Percentiles rank a stretch among this genome's conserved stretches.
Evolutionary conservation across 2,888 invertebrate species (phyloP).

Genomic region (Drosophila meridiana): DNA sequence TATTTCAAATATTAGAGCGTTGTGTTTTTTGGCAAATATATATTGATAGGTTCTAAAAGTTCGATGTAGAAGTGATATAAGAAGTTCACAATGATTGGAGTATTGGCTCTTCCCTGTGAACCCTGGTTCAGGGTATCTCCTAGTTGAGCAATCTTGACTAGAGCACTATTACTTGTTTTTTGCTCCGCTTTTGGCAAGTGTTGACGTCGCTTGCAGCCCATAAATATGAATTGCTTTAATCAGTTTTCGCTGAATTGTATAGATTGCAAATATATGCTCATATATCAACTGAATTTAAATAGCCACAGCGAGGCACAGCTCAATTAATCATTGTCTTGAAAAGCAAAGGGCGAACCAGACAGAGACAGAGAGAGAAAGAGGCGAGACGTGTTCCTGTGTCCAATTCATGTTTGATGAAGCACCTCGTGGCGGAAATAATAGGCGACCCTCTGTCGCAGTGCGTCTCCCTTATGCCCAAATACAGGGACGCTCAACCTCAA

Average conservation of each 20-base stretch:
- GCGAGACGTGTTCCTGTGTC: constrained; percentile 7
- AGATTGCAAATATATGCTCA: constrained; percentile 16
- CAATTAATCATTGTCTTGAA: constrained; percentile 75
- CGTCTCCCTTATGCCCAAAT: constrained; percentile 22
- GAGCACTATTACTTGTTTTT: too few species aligned
- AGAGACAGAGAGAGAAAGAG: neutral
- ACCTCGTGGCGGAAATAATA: constrained; percentile 58
- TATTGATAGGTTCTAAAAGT: too few species aligned
- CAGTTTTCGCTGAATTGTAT: constrained; percentile 54
- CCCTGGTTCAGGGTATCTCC: too few species aligned
- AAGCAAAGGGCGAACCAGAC: constrained; percentile 13
- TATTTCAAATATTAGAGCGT: too few species aligned
- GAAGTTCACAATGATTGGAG: too few species aligned
- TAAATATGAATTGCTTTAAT: constrained; percentile 68
- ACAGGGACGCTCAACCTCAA: constrained; percentile 20
- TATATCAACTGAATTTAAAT: constrained; percentile 57
- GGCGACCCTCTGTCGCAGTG: constrained; percentile 41
- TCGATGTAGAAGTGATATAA: too few species aligned
- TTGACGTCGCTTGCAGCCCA: constrained; percentile 54
- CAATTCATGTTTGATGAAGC: constrained; percentile 76
- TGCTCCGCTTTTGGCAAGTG: constrained; percentile 36
- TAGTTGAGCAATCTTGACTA: too few species aligned
- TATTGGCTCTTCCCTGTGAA: too few species aligned
- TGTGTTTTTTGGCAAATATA: too few species aligned
- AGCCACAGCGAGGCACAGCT: constrained; percentile 35